A percentile compares a stretch with the other conserved stretches of the same genome.
phyloP scores from a whole-genome alignment of 2,113 vertebrate genomes.

The Alces alces region DNA sequence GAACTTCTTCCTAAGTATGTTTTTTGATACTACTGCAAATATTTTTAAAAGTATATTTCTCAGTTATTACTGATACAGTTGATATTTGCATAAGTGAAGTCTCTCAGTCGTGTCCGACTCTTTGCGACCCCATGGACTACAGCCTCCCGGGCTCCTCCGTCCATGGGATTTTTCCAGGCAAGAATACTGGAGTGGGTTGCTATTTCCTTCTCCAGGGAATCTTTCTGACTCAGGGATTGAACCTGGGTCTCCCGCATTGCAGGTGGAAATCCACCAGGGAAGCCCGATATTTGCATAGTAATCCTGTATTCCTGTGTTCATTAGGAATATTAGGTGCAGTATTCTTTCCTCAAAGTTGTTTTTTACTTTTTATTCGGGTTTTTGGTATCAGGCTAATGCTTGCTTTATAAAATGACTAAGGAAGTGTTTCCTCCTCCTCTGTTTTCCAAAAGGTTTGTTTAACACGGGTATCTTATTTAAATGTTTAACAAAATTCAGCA shows the following conservation, averaged over 20 bases:
- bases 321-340: background rate
- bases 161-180: too few relatives aligned
- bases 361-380: background rate
- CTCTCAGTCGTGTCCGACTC: too few relatives aligned
- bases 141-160: too few relatives aligned
- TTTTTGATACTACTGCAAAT: background rate
- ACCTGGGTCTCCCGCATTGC: too few relatives aligned
- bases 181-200: too few relatives aligned
- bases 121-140: too few relatives aligned
- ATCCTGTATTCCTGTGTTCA: background rate
- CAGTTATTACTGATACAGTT: background rate
- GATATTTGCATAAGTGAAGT: background rate
- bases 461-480: background rate
- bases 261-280: too few relatives aligned
- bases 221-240: too few relatives aligned
- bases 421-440: background rate
- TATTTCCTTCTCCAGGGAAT: too few relatives aligned
- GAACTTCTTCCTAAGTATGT: background rate
- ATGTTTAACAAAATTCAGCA: background rate
- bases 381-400: background rate
- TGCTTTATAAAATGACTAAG: background rate
- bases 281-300: background rate
- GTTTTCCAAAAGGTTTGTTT: background rate
- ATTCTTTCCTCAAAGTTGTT: background rate
- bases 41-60: background rate